phyloP scores from a whole-genome alignment of 2,888 invertebrate genomes.

The Resseliella maxima region DNA sequence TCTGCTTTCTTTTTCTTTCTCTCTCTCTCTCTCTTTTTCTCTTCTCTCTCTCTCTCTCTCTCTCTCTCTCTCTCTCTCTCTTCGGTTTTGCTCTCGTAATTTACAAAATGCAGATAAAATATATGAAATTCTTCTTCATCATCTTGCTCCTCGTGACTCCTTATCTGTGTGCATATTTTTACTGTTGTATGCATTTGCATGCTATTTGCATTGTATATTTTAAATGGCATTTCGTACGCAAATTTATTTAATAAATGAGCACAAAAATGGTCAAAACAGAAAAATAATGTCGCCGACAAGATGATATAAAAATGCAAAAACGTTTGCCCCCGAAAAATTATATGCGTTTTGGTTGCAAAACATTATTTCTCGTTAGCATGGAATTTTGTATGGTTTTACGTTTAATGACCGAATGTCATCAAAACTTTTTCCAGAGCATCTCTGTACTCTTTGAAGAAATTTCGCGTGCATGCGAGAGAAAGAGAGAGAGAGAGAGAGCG shows the following conservation, averaged over 20 bases:
- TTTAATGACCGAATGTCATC: constrained; percentile 23
- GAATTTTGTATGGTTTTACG: not conserved
- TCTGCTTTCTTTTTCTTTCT: not conserved
- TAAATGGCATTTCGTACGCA: constrained; percentile 33
- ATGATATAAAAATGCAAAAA: not conserved
- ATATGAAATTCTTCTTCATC: not conserved
- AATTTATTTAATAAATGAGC: constrained; percentile 50
- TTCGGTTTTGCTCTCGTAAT: not conserved
- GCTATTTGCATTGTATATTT: constrained; percentile 51
- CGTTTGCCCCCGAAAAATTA: not conserved
- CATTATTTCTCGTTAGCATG: not conserved
- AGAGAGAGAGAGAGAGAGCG: no score
- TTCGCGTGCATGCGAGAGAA: no score
- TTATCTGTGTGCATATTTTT: constrained; percentile 8
- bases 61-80: not conserved
- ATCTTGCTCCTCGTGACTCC: not conserved
- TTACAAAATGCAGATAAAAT: constrained; percentile 54
- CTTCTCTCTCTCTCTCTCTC: not conserved
- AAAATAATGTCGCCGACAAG: not conserved
- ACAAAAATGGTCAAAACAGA: not conserved
- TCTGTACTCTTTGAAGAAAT: not conserved
- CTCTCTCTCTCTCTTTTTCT: not conserved
- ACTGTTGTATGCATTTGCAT: constrained; percentile 7
- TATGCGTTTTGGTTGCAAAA: not conserved
- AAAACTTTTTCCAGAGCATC: constrained; percentile 20